A percentile compares a stretch with the other conserved stretches of the same genome.
Evolutionary conservation across 2,797 vertebrate genomes (phyloP).

Genomic region (Hemibagrus guttatus): DNA sequence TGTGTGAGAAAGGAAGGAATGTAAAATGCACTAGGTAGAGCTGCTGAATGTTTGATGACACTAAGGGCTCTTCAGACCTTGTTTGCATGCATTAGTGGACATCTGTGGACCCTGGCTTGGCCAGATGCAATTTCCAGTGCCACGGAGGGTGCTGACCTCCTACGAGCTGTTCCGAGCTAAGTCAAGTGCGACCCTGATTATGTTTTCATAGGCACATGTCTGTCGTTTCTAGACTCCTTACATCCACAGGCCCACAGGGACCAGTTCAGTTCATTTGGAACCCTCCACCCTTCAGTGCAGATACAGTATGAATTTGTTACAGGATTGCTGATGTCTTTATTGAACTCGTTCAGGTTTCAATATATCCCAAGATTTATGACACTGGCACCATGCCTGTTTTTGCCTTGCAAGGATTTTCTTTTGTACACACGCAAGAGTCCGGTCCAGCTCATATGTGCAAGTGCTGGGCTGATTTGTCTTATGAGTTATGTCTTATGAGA

Average conservation of each 20-base stretch:
- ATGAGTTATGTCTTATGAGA: too few relatives aligned
- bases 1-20: neutral
- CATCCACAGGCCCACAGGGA: constrained; percentile 30
- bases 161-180: constrained; percentile 17
- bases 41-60: constrained; percentile 46
- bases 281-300: neutral
- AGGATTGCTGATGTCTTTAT: constrained; percentile 35
- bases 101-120: constrained; percentile 3
- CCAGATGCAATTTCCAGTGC: constrained; percentile 32
- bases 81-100: constrained; percentile 44
- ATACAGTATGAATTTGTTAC: constrained; percentile 22
- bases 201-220: constrained; percentile 42
- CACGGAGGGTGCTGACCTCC: constrained; percentile 37
- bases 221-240: constrained; percentile 23
- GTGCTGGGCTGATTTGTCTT: constrained; percentile 24
- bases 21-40: constrained; percentile 19
- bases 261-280: constrained; percentile 20
- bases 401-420: neutral
- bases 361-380: neutral
- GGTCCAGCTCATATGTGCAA: constrained; percentile 32
- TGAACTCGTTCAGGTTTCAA: constrained; percentile 10
- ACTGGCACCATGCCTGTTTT: neutral
- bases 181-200: constrained; percentile 38
- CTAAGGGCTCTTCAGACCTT: constrained; percentile 21
- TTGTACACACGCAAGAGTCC: constrained; percentile 7